Evolutionary conservation across 2,113 vertebrate genomes (phyloP), one percentile per base, ranked within the genome.

Genomic region (Astur gentilis): DNA sequence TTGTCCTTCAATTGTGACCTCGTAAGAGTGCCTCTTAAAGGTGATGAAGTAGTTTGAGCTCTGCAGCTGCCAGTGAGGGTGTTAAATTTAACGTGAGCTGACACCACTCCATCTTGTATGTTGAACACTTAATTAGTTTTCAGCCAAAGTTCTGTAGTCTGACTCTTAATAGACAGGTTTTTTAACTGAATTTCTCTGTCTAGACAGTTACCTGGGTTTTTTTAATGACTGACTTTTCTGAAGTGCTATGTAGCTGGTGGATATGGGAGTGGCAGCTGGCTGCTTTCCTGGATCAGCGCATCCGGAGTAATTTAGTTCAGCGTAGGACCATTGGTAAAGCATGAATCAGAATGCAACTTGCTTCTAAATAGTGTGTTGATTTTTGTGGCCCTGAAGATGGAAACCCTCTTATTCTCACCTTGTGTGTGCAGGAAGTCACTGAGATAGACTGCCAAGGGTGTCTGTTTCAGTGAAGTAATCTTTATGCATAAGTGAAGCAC

Each of bases 71-170:
- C 42, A 45, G 36, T 13, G 17, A 73, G 82, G 61, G 82, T 90
- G 75, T 91, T 93, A 95, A 34, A 89, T 95, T 89, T 94, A 79
- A 87, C 81, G 69, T 72, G 80, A 95, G 25, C 47, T 95, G 81
- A 87, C 52, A 76, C 65, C 13, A 17, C 65, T 95, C 29, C 25
- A 21, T 87, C 57, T 70, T 96, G 72, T 7, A 11, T 19, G 23
- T 71, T 81, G 50, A 87, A 36, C 25, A 9, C 52, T 89, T 88
- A 45, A 58, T 90, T 64, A 34, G 49, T 47, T 90, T 92, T 75
- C 52, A 71, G 77, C 44, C 11, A 1, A 8, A 65, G 21, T 72
- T 79, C 29, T 69, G 23, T 64, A 13, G 4, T 15, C 10, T 3
- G 3, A 2, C 44, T 88, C 29, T 49, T 87, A 47, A 13, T 60